phyloP scores from a whole-genome alignment of 1,140 invertebrate genomes.

The Drosophila bipectinata region DNA sequence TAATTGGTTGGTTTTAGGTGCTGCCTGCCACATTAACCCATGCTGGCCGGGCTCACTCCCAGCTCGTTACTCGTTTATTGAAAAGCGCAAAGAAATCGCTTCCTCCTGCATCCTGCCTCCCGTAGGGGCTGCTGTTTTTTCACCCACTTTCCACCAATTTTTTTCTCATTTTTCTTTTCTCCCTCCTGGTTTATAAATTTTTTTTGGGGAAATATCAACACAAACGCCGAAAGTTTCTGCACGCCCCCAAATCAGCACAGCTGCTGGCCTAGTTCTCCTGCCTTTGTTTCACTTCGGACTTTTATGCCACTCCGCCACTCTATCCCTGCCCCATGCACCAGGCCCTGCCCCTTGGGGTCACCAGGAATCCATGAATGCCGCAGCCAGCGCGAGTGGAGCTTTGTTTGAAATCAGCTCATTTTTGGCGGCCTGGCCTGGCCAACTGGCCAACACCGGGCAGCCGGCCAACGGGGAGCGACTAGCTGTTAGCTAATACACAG shows the following conservation, averaged over 20 bases:
- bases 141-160: not conserved
- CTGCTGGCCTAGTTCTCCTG: slow-evolving; percentile 74
- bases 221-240: slow-evolving; percentile 55
- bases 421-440: slow-evolving; percentile 48
- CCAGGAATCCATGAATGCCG: slow-evolving; percentile 73
- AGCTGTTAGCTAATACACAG: slow-evolving; percentile 15
- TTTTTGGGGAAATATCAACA: slow-evolving; percentile 49
- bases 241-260: slow-evolving; percentile 59
- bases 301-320: not conserved
- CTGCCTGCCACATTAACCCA: slow-evolving; percentile 50
- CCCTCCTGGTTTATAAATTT: slow-evolving; percentile 10
- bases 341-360: slow-evolving; percentile 26
- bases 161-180: not conserved
- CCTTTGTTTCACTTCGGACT: slow-evolving; percentile 71
- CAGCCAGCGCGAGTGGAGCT: slow-evolving; percentile 54
- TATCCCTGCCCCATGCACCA: slow-evolving; percentile 5
- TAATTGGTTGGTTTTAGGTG: slow-evolving; percentile 73
- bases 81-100: slow-evolving; percentile 74
- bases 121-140: slow-evolving; percentile 22
- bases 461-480: slow-evolving; percentile 51
- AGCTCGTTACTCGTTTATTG: slow-evolving; percentile 46
- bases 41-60: slow-evolving; percentile 4
- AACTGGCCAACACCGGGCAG: slow-evolving; percentile 36
- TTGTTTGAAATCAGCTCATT: slow-evolving; percentile 78
- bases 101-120: slow-evolving; percentile 1